phyloP scores from a whole-genome alignment of 1,140 invertebrate genomes.

The Musca domestica region DNA sequence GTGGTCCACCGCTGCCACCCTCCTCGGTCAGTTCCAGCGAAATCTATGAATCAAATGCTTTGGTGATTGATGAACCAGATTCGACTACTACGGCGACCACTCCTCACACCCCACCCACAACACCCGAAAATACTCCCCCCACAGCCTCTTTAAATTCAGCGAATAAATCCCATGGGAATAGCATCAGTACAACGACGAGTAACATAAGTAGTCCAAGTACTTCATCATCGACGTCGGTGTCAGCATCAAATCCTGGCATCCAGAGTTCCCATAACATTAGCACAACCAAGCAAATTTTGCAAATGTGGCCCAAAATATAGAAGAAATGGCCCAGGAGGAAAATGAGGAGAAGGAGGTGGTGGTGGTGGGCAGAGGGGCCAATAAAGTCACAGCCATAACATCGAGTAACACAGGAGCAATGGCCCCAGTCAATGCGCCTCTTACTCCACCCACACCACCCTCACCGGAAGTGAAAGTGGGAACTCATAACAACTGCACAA shows the following conservation, averaged over 20 bases:
- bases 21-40: conserved; percentile 27
- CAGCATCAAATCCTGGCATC: background rate
- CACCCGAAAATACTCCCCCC: conserved; percentile 46
- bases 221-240: background rate
- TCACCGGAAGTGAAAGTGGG: background rate
- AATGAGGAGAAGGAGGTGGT: too few species aligned
- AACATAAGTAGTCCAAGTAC: conserved; percentile 3
- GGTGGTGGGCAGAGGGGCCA: background rate
- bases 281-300: conserved; percentile 7
- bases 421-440: background rate
- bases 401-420: background rate
- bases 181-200: background rate
- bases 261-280: conserved; percentile 4
- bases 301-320: background rate
- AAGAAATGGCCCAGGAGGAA: conserved; percentile 4
- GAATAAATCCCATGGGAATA: background rate
- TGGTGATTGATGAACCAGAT: conserved; percentile 48
- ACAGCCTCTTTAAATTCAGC: conserved; percentile 32
- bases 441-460: conserved; percentile 9
- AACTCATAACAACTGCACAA: background rate
- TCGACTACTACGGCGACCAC: conserved; percentile 44
- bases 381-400: background rate
- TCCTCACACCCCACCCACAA: conserved; percentile 48
- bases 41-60: conserved; percentile 25
- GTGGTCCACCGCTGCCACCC: conserved; percentile 27